Base-by-base conservation (phyloP, 2,888 invertebrate species). In the Agrochola litura region DNA sequence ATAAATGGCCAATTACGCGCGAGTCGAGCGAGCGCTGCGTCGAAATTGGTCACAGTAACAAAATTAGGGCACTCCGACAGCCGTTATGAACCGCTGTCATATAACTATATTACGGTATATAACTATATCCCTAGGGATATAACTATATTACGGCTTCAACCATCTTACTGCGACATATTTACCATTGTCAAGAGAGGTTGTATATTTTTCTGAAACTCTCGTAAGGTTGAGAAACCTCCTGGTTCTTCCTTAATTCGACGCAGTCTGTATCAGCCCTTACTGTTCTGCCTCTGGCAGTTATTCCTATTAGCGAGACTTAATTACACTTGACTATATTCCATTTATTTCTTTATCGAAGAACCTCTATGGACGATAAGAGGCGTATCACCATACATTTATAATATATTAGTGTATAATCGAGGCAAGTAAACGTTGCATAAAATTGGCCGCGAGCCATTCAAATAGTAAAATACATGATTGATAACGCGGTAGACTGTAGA, bases 391-490 rank as follows among this genome's bases (percentile, higher is more conserved):
- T n/a, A 76, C 56, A 81, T 84, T 76, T 41, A 75, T 79, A 75
- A 72, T 71, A 73, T 80, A 61, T 72, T 78, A 66, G 74, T 69
- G 22, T 79, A 82, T 74, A 84, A 83, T 82, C 73, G 81, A 66
- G 86, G 80, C 84, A 79, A 77, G 81, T 83, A 87, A 90, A 85
- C 86, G 91, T 95, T 95, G 93, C 95, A 94, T 94, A 94, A 94
- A 95, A 90, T 90, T 89, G 77, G 89, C 90, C 92, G 89, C 86
- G 81, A 81, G 91, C 91, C 92, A 83, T 83, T 89, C 85, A 89
- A 92, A 92, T 92, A 92, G 92, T 95, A 94, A 95, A 94, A 92
- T 93, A 92, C 90, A 93, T 95, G 95, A 96, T 95, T 95, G 95
- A 96, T 95, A 95, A 94, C 91, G 92, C 94, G 93, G 93, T 90